phyloP scores from a whole-genome alignment of 2,888 invertebrate genomes.

The Trichogramma evanescens region DNA sequence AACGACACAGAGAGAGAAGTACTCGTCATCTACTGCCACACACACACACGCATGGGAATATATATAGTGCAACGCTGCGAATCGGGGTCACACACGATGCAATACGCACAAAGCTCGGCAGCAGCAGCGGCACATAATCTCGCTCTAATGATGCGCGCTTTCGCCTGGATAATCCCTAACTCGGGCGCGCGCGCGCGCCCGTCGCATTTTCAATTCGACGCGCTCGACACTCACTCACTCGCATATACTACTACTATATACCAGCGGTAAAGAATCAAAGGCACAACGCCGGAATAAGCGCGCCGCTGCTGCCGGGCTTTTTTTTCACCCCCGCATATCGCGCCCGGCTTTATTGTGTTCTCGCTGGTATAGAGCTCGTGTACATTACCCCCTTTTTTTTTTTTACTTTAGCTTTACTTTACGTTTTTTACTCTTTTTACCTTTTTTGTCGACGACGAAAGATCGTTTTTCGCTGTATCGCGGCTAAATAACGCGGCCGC shows the following conservation, averaged over 20 bases:
- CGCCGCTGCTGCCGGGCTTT: neutral
- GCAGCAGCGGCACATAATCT: slow-evolving; percentile 8
- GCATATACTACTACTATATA: too few relatives aligned
- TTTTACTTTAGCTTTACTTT: too few relatives aligned
- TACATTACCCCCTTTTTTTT: too few relatives aligned
- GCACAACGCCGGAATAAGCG: neutral
- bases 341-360: neutral
- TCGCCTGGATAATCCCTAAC: slow-evolving; percentile 1
- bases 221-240: too few relatives aligned
- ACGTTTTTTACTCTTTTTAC: too few relatives aligned
- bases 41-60: too few relatives aligned
- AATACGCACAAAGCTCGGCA: slow-evolving; percentile 1
- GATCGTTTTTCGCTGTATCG: too few relatives aligned
- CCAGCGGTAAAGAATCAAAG: slow-evolving; percentile 2
- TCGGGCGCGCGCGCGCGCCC: neutral
- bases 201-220: slow-evolving; percentile 1
- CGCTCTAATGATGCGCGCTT: slow-evolving; percentile 15
- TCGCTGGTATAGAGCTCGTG: neutral
- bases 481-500: too few relatives aligned
- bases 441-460: too few relatives aligned
- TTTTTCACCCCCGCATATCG: neutral
- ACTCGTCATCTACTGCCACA: slow-evolving; percentile 11
- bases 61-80: neutral
- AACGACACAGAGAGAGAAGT: slow-evolving; percentile 13
- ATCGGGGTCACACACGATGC: slow-evolving; percentile 11